Base-by-base conservation (phyloP, 1,140 invertebrate species). In the Camponotus pennsylvanicus region DNA sequence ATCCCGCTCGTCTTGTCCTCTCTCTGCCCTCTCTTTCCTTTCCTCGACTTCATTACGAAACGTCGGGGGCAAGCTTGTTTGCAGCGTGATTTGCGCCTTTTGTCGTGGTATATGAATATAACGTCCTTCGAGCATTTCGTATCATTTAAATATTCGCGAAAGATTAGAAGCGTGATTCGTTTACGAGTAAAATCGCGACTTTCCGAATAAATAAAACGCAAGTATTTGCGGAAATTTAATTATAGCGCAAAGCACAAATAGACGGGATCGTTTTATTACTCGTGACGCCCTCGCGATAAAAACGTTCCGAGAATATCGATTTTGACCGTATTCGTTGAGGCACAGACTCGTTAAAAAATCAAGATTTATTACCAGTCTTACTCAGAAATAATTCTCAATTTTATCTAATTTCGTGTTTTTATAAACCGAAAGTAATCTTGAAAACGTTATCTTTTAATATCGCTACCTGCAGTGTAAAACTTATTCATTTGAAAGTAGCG, bases 1-100 rank as follows among this genome's bases (percentile, higher is more conserved):
- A 82, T 64, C 21, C 34, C 9, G 40, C 42, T 63, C 82, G 42
- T 66, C 61, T 57, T 55, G 15, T 27, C 59, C 21, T 37, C 37
- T 9, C 61, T 32, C n/a, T 45, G 11, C 15, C 40, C 15, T 21
- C 13, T 42, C 13, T 42, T 27, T 34, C n/a, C 37, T 32, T 52
- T 66, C 63, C 13, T 21, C 87, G 75, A 83, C 88, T 89, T 91
- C 87, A 88, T 92, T 89, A 63, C 85, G 75, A 91, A 91, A 92
- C 67, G 87, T 75, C 69, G 80, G 64, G 73, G 85, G 42, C 64
- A 63, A 75, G 84, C 89, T 92, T 91, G 86, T 90, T 92, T 91
- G 91, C 91, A 75, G 88, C 87, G 77, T 91, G 89, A 92, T 92
- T 92, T 91, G 91, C 88, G 89, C 87, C 80, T 91, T 89, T 91